Conservation (phyloP, 2,888 invertebrate species). For the Tridacna gigas region DNA sequence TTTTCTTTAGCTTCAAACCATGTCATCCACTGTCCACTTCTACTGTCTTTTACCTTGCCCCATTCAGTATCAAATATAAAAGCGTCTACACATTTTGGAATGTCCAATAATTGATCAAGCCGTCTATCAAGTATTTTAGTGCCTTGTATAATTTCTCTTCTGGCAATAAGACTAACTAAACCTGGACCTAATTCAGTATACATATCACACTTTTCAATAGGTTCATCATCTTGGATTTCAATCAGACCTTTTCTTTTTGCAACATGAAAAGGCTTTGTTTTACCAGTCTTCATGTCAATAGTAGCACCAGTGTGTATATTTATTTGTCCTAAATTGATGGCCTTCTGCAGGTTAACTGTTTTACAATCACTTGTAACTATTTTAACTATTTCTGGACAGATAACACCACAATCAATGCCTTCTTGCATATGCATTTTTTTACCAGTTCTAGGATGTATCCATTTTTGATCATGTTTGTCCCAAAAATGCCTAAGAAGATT, state of each 20-base stretch:
- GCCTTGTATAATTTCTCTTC: constrained; percentile 59
- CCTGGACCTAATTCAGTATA: constrained; percentile 71
- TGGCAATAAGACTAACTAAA: constrained; percentile 65
- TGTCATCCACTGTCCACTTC: constrained; percentile 75
- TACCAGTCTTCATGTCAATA: constrained; percentile 85
- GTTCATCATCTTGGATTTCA: constrained; percentile 62
- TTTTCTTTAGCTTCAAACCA: constrained; percentile 73
- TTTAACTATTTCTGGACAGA: constrained; percentile 69
- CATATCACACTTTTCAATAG: constrained; percentile 65
- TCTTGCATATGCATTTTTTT: constrained; percentile 73
- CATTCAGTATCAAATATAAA: constrained; percentile 82
- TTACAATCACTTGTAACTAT: constrained; percentile 67
- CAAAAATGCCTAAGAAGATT: constrained; percentile 72
- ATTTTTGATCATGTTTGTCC: constrained; percentile 66
- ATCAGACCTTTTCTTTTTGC: constrained; percentile 74
- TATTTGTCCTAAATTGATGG: constrained; percentile 86
- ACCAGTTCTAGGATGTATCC: constrained; percentile 74
- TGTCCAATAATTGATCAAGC: constrained; percentile 62
- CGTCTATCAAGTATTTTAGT: constrained; percentile 69
- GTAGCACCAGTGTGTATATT: constrained; percentile 89
- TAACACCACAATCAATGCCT: constrained; percentile 75
- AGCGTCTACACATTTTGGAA: constrained; percentile 70
- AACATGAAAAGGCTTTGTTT: constrained; percentile 84
- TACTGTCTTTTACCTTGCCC: constrained; percentile 86
- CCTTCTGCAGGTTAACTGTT: constrained; percentile 74